These are phyloP conservation scores for Labeo rohita DNA, from an alignment of 2,113 vertebrate species.

Conservation along the genomic window DNA sequence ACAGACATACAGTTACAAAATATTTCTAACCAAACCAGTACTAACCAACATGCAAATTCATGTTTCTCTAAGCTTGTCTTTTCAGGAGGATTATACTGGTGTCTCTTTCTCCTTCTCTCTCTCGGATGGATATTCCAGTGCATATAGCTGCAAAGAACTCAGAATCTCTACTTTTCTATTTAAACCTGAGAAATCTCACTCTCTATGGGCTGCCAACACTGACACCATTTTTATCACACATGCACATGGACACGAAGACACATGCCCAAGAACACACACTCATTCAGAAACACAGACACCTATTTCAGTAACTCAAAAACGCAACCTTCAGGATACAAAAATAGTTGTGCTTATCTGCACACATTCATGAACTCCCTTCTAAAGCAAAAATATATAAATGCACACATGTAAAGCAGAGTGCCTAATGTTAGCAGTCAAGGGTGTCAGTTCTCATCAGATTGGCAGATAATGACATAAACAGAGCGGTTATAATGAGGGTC, in stretches of 20 bases:
- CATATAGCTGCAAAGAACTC: slow-evolving; percentile 1
- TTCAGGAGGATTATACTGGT: not conserved
- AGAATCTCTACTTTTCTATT: slow-evolving; percentile 22
- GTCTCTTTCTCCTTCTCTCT: not conserved
- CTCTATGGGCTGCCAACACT: not conserved
- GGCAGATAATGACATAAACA: slow-evolving; percentile 68
- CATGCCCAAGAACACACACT: not conserved
- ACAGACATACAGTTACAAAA: not conserved
- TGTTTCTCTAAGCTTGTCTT: not conserved
- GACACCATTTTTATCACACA: slow-evolving; percentile 30
- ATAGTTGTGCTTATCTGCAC: not conserved
- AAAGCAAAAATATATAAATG: slow-evolving; percentile 60
- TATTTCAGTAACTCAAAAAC: not conserved
- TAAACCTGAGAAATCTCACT: slow-evolving; percentile 21
- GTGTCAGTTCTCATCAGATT: slow-evolving; percentile 67
- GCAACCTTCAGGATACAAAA: not conserved
- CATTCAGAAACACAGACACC: slow-evolving; percentile 32
- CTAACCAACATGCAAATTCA: not conserved
- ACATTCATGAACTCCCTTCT: slow-evolving; percentile 55
- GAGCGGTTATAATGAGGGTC: slow-evolving; percentile 63
- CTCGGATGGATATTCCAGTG: not conserved
- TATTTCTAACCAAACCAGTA: not conserved
- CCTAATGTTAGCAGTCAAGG: slow-evolving; percentile 67
- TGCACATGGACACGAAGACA: not conserved
- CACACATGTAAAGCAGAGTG: slow-evolving; percentile 59